Evolutionary conservation across 2,888 invertebrate genomes (phyloP).

Genomic region (Agrotis ipsilon): DNA sequence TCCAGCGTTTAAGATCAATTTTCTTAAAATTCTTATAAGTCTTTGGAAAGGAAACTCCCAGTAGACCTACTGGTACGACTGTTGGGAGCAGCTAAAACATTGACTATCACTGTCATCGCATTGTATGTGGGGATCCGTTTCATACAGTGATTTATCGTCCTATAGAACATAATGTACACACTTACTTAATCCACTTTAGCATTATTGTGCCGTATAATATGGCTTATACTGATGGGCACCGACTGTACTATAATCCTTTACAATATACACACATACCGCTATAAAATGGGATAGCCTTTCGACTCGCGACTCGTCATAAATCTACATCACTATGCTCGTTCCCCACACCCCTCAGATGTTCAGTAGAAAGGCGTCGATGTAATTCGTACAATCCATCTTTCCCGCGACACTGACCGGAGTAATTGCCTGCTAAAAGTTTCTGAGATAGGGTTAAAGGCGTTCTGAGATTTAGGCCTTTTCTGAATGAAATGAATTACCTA

Average conservation of each 20-base stretch:
- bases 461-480: slow-evolving; percentile 33
- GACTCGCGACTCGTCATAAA: slow-evolving; percentile 68
- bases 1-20: too few species aligned
- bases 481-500: slow-evolving; percentile 2
- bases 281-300: slow-evolving; percentile 66
- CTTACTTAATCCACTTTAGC: too few species aligned
- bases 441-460: slow-evolving; percentile 56
- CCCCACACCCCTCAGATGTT: slow-evolving; percentile 53
- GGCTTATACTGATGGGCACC: slow-evolving; percentile 16
- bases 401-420: slow-evolving; percentile 72
- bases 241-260: slow-evolving; percentile 48
- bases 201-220: too few species aligned
- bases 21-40: too few species aligned
- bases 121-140: slow-evolving; percentile 39
- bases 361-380: slow-evolving; percentile 63
- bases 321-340: slow-evolving; percentile 68
- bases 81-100: not conserved
- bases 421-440: slow-evolving; percentile 75
- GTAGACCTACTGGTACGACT: too few species aligned
- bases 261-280: slow-evolving; percentile 26
- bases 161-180: slow-evolving; percentile 44
- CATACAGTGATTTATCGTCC: slow-evolving; percentile 58
- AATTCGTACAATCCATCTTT: slow-evolving; percentile 77
- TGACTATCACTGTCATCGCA: not conserved
- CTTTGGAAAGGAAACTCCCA: too few species aligned